Conservation (phyloP, 2,797 vertebrate species). For the Tinamus major region DNA sequence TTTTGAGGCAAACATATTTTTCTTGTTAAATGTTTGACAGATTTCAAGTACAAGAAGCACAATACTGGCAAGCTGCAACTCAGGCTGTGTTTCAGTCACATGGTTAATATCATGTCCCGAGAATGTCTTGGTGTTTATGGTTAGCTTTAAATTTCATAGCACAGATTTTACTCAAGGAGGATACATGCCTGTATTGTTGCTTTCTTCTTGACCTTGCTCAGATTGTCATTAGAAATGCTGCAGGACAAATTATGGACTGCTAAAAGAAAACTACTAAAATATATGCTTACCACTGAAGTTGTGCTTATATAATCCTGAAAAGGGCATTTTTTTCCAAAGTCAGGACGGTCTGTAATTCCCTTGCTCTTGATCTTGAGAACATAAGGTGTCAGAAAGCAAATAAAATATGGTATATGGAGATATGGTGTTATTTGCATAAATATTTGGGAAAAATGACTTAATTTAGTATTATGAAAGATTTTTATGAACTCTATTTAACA, state of each 20-base stretch:
- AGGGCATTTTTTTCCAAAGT: neutral
- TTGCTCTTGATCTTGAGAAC: neutral
- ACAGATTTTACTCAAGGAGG: neutral
- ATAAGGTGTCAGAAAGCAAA: neutral
- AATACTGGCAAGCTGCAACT: neutral
- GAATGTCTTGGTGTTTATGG: neutral
- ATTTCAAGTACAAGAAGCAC: neutral
- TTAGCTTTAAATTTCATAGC: neutral
- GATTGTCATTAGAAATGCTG: neutral
- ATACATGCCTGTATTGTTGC: neutral
- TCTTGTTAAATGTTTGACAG: neutral
- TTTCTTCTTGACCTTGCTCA: neutral
- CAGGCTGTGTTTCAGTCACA: neutral
- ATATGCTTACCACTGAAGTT: neutral
- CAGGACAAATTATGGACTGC: neutral
- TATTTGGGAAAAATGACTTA: neutral
- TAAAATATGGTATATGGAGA: neutral
- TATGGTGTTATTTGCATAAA: neutral
- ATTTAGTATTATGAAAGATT: neutral
- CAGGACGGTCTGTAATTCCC: neutral
- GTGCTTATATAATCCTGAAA: neutral
- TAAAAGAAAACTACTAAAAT: neutral
- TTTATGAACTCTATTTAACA: neutral
- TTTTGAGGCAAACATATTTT: constrained; percentile 10
- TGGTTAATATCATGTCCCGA: neutral